These are phyloP conservation scores for Tineola bisselliella DNA, from an alignment of 2,888 invertebrate species.

Conservation along the genomic window DNA sequence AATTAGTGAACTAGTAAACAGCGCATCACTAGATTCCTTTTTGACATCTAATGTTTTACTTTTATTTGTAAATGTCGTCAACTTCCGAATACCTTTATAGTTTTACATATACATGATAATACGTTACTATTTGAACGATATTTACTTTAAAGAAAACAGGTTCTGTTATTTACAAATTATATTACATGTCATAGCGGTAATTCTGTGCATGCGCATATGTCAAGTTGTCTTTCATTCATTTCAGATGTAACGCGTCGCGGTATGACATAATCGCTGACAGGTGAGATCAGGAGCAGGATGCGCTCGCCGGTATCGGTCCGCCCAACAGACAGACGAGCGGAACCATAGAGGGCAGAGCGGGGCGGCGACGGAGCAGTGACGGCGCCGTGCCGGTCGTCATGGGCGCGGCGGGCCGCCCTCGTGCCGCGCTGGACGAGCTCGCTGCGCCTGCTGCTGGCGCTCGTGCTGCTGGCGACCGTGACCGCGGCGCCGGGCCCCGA, in stretches of 20 bases:
- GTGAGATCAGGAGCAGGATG: background rate
- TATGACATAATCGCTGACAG: background rate
- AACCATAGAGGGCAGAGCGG: slow-evolving; percentile 18
- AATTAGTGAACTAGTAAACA: too few relatives aligned
- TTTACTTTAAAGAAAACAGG: background rate
- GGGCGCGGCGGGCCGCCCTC: slow-evolving; percentile 23
- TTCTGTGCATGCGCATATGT: too few relatives aligned
- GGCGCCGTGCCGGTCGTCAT: slow-evolving; percentile 41
- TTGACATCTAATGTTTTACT: background rate
- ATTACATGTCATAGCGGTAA: background rate
- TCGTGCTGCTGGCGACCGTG: slow-evolving; percentile 57
- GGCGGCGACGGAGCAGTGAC: slow-evolving; percentile 50
- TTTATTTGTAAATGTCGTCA: background rate
- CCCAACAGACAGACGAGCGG: slow-evolving; percentile 11
- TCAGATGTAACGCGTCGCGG: background rate
- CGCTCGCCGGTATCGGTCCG: background rate
- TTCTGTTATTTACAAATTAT: background rate
- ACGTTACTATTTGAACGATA: background rate
- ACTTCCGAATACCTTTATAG: background rate
- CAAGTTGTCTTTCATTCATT: background rate
- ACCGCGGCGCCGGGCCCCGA: slow-evolving; percentile 58
- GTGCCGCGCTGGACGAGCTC: slow-evolving; percentile 40
- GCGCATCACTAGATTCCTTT: background rate
- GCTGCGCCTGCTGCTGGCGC: slow-evolving; percentile 55
- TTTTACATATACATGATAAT: background rate